These are phyloP conservation scores for Ianthella basta DNA, from an alignment of 37 sponge, comb jelly and placozoan species.

Conservation along the genomic window DNA sequence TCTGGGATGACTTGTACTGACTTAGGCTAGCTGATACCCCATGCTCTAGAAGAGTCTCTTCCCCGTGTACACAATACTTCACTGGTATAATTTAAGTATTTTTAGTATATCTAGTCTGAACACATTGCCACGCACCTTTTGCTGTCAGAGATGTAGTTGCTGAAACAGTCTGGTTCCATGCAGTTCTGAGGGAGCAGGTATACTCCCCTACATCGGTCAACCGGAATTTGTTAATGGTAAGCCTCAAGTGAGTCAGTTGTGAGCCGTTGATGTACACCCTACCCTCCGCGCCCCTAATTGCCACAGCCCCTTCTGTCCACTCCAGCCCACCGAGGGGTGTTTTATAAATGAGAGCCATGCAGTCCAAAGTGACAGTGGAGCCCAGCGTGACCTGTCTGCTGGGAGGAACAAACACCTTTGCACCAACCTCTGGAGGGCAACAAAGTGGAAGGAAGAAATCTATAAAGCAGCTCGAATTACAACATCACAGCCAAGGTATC, in stretches of 20 bases:
- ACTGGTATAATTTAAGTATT: too few species aligned
- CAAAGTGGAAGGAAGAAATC: too few species aligned
- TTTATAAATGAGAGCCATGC: background rate
- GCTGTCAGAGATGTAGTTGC: background rate
- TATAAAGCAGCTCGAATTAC: too few species aligned
- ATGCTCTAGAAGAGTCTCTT: too few species aligned
- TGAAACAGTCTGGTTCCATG: background rate
- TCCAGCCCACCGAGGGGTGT: background rate
- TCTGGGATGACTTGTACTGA: too few species aligned
- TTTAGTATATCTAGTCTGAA: background rate
- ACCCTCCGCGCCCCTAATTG: background rate
- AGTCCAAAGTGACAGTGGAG: background rate
- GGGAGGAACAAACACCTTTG: too few species aligned
- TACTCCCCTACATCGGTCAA: background rate
- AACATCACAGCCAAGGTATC: too few species aligned
- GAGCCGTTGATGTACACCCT: background rate
- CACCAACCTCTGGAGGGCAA: too few species aligned
- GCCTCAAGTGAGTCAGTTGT: background rate
- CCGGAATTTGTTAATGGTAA: background rate
- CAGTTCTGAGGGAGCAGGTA: background rate
- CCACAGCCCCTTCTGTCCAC: conserved; percentile 11
- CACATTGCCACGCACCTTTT: background rate
- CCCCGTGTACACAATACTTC: too few species aligned
- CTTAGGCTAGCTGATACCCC: too few species aligned
- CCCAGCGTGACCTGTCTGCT: background rate